phyloP scores from a whole-genome alignment of 2,888 invertebrate species.

The Drosophila vallismaia region DNA sequence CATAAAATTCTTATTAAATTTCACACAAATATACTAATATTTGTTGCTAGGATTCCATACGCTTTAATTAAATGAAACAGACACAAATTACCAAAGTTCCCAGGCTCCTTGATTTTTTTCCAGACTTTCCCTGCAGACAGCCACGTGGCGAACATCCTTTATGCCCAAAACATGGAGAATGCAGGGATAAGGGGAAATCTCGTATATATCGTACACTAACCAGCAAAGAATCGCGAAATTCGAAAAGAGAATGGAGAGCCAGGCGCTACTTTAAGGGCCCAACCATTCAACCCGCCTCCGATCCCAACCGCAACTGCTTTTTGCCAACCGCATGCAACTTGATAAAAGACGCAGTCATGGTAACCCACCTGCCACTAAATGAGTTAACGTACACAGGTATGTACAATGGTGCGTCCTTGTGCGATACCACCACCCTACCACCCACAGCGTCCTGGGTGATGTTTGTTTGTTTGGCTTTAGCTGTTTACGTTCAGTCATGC shows the following conservation, averaged over 20 bases:
- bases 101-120: background rate
- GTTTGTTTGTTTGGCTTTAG: constrained; percentile 66
- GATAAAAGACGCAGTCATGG: constrained; percentile 56
- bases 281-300: background rate
- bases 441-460: constrained; percentile 53
- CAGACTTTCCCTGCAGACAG: background rate
- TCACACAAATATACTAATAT: background rate
- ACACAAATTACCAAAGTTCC: background rate
- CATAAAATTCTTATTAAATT: background rate
- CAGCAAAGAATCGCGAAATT: constrained; percentile 8
- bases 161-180: background rate
- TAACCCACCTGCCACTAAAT: constrained; percentile 42
- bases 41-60: background rate
- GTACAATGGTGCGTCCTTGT: constrained; percentile 4
- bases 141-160: constrained; percentile 23
- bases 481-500: constrained; percentile 41
- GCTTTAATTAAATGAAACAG: background rate
- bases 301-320: constrained; percentile 13
- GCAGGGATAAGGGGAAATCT: constrained; percentile 2
- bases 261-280: constrained; percentile 37
- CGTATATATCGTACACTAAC: constrained; percentile 3
- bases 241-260: constrained; percentile 20
- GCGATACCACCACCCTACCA: constrained; percentile 2
- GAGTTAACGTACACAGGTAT: constrained; percentile 30
- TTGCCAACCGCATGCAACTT: constrained; percentile 35